phyloP scores from a whole-genome alignment of 1,140 invertebrate species.

The Leptinotarsa texana region DNA sequence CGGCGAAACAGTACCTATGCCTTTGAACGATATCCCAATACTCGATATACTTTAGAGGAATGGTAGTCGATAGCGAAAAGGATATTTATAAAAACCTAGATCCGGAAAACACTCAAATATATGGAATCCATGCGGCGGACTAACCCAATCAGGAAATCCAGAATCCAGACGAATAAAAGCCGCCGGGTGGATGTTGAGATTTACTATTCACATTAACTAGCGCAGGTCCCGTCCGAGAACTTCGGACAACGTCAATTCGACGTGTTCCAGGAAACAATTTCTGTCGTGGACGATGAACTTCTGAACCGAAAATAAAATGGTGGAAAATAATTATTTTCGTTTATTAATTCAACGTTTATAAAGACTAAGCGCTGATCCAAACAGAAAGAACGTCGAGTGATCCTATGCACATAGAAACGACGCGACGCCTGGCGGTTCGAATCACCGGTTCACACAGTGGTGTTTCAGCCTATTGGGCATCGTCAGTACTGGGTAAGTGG shows the following conservation, averaged over 20 bases:
- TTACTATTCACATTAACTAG: slow-evolving; percentile 33
- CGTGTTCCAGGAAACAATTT: not conserved
- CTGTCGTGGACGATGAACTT: no score
- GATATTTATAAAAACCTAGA: slow-evolving; percentile 29
- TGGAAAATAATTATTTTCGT: no score
- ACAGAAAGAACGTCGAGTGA: no score
- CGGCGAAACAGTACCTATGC: not conserved
- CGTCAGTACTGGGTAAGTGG: no score
- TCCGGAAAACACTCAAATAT: slow-evolving; percentile 34
- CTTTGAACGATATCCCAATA: not conserved
- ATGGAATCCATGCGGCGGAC: slow-evolving; percentile 30
- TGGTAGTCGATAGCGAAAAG: not conserved
- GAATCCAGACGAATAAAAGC: slow-evolving; percentile 27
- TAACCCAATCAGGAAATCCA: slow-evolving; percentile 34
- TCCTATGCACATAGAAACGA: no score
- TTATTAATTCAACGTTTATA: no score
- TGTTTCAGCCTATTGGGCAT: no score
- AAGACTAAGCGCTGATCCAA: no score
- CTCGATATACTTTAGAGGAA: not conserved
- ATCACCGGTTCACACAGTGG: no score
- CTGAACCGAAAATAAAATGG: no score
- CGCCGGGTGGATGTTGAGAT: slow-evolving; percentile 21
- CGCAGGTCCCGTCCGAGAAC: slow-evolving; percentile 4
- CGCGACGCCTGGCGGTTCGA: no score
- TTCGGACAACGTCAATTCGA: not conserved